Percentiles rank a stretch among this genome's conserved stretches.
phyloP scores from a whole-genome alignment of 2,888 invertebrate species.

The Drosophila barbarae region DNA sequence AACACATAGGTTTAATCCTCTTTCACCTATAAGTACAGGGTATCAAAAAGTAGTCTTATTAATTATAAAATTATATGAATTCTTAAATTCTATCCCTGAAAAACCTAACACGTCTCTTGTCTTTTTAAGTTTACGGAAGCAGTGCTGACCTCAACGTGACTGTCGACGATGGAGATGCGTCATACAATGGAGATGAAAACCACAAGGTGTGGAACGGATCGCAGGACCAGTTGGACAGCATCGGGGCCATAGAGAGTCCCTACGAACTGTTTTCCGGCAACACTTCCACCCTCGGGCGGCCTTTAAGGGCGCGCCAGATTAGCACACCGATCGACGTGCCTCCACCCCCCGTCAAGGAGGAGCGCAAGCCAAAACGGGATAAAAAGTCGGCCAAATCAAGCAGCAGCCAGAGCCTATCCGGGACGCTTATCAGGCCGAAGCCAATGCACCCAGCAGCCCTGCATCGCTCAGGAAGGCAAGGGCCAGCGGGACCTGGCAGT shows the following conservation, averaged over 20 bases:
- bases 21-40: too few species aligned
- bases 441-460: slow-evolving; percentile 78
- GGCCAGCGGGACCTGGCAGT: slow-evolving; percentile 64
- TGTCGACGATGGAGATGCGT: slow-evolving; percentile 86
- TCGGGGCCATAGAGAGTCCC: slow-evolving; percentile 82
- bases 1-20: too few species aligned
- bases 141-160: slow-evolving; percentile 80
- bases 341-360: slow-evolving; percentile 88
- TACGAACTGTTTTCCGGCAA: slow-evolving; percentile 84
- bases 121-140: slow-evolving; percentile 79
- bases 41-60: neutral
- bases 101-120: neutral
- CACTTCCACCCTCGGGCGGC: slow-evolving; percentile 82
- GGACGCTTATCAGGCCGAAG: slow-evolving; percentile 79
- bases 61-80: neutral
- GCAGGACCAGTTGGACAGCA: slow-evolving; percentile 85
- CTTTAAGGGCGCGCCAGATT: slow-evolving; percentile 90
- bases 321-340: slow-evolving; percentile 89
- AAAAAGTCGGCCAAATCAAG: slow-evolving; percentile 78
- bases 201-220: slow-evolving; percentile 96
- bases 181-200: slow-evolving; percentile 95
- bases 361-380: slow-evolving; percentile 82
- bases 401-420: slow-evolving; percentile 79
- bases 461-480: slow-evolving; percentile 72
- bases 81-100: neutral